Percentiles rank a stretch among this genome's conserved stretches.
phyloP scores from a whole-genome alignment of 1,140 invertebrate genomes.

The Neoseiulus cucumeris region DNA sequence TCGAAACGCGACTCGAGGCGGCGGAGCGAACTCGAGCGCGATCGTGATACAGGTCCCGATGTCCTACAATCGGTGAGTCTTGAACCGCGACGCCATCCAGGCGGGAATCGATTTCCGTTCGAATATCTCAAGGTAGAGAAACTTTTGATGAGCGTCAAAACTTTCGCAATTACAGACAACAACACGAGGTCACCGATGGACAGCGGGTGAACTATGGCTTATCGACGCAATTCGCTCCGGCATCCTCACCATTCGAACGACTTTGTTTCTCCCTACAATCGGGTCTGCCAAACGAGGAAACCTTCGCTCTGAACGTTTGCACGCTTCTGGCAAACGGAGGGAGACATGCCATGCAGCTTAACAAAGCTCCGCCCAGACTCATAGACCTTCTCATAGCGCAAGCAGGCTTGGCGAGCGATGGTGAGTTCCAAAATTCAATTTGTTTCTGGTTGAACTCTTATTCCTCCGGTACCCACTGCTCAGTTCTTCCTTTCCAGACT shows the following conservation, averaged over 20 bases:
- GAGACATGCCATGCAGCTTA: conserved; percentile 59
- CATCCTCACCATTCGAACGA: conserved; percentile 56
- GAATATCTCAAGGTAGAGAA: neutral
- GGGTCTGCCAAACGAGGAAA: conserved; percentile 92
- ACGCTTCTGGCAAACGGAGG: conserved; percentile 72
- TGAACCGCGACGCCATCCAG: neutral
- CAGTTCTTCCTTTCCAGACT: conserved; percentile 16
- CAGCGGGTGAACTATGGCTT: conserved; percentile 41
- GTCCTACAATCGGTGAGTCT: conserved; percentile 44
- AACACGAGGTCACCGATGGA: conserved; percentile 1
- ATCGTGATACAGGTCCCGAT: conserved; percentile 49
- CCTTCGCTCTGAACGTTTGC: conserved; percentile 92
- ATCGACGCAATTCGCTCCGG: conserved; percentile 45
- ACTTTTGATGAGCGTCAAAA: too few relatives aligned
- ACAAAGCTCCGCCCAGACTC: conserved; percentile 51
- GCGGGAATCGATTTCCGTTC: too few relatives aligned
- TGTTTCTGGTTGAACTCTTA: too few relatives aligned
- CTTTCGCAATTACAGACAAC: conserved; percentile 20
- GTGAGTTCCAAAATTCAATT: too few relatives aligned
- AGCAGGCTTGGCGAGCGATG: conserved; percentile 69
- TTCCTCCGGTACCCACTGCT: too few relatives aligned
- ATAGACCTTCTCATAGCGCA: conserved; percentile 74
- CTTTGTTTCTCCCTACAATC: conserved; percentile 70
- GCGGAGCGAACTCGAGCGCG: conserved; percentile 43
- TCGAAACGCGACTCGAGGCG: conserved; percentile 34